A percentile compares a stretch with the other conserved stretches of the same genome.
Conservation (phyloP, 2,888 invertebrate species). For the Hemithea aestivaria region DNA sequence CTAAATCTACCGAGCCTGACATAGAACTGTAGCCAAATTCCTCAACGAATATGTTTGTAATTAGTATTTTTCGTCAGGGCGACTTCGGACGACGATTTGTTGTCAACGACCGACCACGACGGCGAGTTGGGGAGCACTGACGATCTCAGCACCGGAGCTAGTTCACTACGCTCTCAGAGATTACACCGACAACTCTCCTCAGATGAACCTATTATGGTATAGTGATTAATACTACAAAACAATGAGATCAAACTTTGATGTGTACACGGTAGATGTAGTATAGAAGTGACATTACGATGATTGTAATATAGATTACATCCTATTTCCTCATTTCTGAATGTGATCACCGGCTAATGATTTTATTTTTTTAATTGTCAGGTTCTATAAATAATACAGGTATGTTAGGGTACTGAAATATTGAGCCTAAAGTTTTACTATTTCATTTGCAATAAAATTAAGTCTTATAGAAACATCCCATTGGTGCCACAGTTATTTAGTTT, state of each 20-base stretch:
- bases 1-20: conserved; percentile 8
- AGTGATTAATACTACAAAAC: conserved; percentile 12
- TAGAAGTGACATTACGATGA: too few relatives aligned
- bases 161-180: conserved; percentile 60
- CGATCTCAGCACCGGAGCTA: conserved; percentile 70
- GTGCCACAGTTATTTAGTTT: conserved; percentile 1
- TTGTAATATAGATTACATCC: conserved; percentile 1
- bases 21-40: conserved; percentile 3
- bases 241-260: neutral
- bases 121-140: conserved; percentile 84
- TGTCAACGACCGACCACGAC: conserved; percentile 87
- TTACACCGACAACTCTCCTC: conserved; percentile 72
- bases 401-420: too few relatives aligned
- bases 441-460: too few relatives aligned
- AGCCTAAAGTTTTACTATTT: too few relatives aligned
- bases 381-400: too few relatives aligned
- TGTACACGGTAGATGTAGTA: conserved; percentile 1
- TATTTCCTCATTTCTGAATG: conserved; percentile 1
- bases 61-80: conserved; percentile 70
- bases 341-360: too few relatives aligned
- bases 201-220: conserved; percentile 77
- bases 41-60: neutral
- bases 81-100: conserved; percentile 92
- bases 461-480: too few relatives aligned
- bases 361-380: too few relatives aligned